A percentile compares a stretch with the other conserved stretches of the same genome.
phyloP scores from a whole-genome alignment of 1,140 invertebrate species.

The Phocides pigmalion region DNA sequence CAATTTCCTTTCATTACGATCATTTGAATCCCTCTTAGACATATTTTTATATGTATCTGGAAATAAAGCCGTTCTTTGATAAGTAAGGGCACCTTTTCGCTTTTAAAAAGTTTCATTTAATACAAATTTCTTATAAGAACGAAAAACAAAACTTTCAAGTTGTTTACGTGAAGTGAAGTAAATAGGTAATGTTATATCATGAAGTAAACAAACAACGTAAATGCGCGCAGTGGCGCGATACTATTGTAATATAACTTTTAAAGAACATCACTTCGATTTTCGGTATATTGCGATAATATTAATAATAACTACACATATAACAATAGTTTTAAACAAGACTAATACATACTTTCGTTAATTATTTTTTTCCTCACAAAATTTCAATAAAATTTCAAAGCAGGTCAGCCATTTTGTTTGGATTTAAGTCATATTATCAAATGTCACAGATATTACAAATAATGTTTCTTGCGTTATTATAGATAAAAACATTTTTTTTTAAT shows the following conservation, averaged over 20 bases:
- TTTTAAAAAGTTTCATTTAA: not conserved
- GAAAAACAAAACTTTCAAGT: conserved; percentile 8
- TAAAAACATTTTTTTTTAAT: no score
- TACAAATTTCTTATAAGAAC: not conserved
- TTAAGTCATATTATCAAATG: conserved; percentile 18
- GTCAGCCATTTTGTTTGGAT: conserved; percentile 67
- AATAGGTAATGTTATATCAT: conserved; percentile 41
- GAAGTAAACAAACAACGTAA: conserved; percentile 79
- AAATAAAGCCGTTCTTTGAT: conserved; percentile 42
- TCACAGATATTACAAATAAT: conserved; percentile 6
- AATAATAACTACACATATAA: not conserved
- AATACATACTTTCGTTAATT: conserved; percentile 24
- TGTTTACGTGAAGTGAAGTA: conserved; percentile 14
- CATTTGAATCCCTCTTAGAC: conserved; percentile 79
- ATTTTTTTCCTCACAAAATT: conserved; percentile 42
- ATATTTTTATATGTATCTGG: conserved; percentile 64
- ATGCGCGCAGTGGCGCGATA: conserved; percentile 52
- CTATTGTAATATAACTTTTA: not conserved
- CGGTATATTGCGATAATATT: not conserved
- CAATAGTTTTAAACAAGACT: not conserved
- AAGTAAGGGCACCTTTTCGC: not conserved
- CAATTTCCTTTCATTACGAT: conserved; percentile 75
- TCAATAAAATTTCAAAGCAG: conserved; percentile 50
- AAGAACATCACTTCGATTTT: not conserved
- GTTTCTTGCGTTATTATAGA: not conserved